Percentiles rank a stretch among this genome's conserved stretches.
These are phyloP conservation scores for Loris lydekkerianus DNA, from an alignment of 2,797 vertebrate species.

Conservation along the genomic window DNA sequence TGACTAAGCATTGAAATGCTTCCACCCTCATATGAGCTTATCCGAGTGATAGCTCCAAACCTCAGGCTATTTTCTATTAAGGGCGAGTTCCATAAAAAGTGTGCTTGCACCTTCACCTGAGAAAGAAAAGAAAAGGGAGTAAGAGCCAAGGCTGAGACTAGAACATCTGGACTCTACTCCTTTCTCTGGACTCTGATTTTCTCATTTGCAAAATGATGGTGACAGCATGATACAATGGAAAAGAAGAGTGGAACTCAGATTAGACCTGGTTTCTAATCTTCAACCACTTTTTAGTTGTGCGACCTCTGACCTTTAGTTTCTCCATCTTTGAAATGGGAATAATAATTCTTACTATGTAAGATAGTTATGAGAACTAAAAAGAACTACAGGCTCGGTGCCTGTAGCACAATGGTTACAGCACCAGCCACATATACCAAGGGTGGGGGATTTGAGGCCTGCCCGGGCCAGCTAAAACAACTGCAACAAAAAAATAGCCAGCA, in stretches of 20 bases:
- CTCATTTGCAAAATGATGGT: conserved; percentile 41
- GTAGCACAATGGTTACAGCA: too few species aligned
- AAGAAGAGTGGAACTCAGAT: neutral
- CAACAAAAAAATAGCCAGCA: too few species aligned
- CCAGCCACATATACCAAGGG: too few species aligned
- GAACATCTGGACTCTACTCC: neutral
- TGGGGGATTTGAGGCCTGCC: too few species aligned
- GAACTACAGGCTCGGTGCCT: too few species aligned
- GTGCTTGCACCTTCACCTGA: neutral
- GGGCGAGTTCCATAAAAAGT: neutral
- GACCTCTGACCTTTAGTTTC: neutral
- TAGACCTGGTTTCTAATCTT: conserved; percentile 26
- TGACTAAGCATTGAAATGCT: conserved; percentile 38
- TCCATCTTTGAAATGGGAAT: conserved; percentile 18
- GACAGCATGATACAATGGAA: neutral
- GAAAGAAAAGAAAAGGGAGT: neutral
- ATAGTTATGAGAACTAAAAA: conserved; percentile 30
- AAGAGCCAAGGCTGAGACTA: neutral
- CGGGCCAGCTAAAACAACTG: too few species aligned
- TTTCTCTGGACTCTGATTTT: conserved; percentile 4
- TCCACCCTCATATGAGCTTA: neutral
- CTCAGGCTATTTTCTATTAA: neutral
- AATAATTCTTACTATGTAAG: conserved; percentile 14
- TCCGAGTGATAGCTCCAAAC: neutral
- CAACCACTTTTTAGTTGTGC: neutral